Evolutionary conservation across 2,888 invertebrate genomes (phyloP).

Genomic region (Phyllotreta striolata): DNA sequence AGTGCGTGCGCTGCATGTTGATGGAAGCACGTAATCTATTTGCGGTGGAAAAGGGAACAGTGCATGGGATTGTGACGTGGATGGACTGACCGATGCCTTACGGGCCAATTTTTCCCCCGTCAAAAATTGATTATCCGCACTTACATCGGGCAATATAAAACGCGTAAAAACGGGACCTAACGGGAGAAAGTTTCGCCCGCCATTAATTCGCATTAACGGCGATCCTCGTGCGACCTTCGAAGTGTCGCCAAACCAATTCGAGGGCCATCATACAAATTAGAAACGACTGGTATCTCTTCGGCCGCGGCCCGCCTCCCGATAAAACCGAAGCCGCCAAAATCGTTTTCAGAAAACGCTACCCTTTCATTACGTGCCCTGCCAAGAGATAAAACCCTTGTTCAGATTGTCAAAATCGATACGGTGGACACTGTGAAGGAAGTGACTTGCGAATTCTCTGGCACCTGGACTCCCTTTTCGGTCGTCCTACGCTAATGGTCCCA

Average conservation of each 20-base stretch:
- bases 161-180: no score
- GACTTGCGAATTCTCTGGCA: conserved; percentile 51
- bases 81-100: conserved; percentile 24
- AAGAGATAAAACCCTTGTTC: conserved; percentile 34
- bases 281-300: conserved; percentile 1
- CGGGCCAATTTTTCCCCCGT: no score
- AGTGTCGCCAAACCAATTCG: conserved; percentile 13
- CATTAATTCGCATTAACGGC: no score
- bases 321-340: conserved; percentile 20
- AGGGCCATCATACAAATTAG: conserved; percentile 18
- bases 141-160: no score
- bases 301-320: conserved; percentile 13
- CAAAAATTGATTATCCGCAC: no score
- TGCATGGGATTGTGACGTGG: conserved; percentile 22
- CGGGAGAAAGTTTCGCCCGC: no score
- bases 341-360: conserved; percentile 28
- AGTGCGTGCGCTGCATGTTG: conserved; percentile 24
- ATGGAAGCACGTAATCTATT: conserved; percentile 62
- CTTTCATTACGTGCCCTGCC: conserved; percentile 23
- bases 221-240: conserved; percentile 5
- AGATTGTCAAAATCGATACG: conserved; percentile 43
- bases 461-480: conserved; percentile 44
- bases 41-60: conserved; percentile 51
- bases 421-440: conserved; percentile 46
- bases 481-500: conserved; percentile 11